Base-by-base conservation (phyloP, 2,888 invertebrate genomes). In the Andrena praecox region DNA sequence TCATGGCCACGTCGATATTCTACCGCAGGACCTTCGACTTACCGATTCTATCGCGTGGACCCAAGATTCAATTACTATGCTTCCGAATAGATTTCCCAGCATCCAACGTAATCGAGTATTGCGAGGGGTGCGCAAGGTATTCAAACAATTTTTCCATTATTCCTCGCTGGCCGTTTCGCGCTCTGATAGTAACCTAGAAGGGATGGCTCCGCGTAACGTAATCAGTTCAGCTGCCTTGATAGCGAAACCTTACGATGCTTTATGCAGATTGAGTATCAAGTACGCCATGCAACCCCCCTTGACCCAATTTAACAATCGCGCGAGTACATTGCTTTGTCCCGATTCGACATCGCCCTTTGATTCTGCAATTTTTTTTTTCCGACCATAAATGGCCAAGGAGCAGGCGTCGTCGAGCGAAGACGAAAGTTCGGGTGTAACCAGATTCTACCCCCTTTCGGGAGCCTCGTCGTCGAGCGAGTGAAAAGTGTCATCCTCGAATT, bases 191-290 rank as follows among this genome's bases (percentile, higher is more conserved):
- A 82, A 70, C 68, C 75, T 50, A 72, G 64, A 54, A 70, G 67
- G 68, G 54, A 76, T 66, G 72, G 63, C 72, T 79, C 52, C 27
- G 81, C 74, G 79, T 74, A 82, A 78, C 82, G 80, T 88, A 84
- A 87, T 90, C 90, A 84, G 86, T 86, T 86, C 85, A 89, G 87
- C 82, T 71, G 87, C 88, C 91, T 91, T 90, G 90, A 92, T 91
- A 90, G 74, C 76, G 92, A 92, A 92, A 88, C 91, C 91, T 86
- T 89, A 91, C 77, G 85, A 85, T 77, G 83, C 80, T 86, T 90
- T 89, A 90, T 91, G 90, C 87, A 90, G 88, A 91, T 89, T 68
- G 84, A 85, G 84, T 85, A 86, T 83, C 86, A 87, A 87, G 85
- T 85, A 79, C 77, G 74, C 68, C 80, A 85, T 86, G 84, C 81